Conservation (phyloP, 2,888 invertebrate genomes). For the Aphidius colemani region DNA sequence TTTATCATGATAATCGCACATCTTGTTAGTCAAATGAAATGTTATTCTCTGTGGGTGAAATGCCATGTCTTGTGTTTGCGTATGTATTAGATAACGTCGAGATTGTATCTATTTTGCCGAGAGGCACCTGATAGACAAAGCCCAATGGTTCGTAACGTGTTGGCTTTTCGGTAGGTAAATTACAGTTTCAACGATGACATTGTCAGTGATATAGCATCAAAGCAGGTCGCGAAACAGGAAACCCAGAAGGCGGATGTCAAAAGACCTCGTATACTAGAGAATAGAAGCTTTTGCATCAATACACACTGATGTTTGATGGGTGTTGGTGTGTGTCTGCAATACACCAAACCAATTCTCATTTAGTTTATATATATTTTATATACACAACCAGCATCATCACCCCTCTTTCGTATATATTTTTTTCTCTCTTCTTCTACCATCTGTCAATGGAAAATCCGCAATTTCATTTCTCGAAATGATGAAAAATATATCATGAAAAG, state of each 20-base stretch:
- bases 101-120: slow-evolving; percentile 15
- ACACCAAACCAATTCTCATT: no score
- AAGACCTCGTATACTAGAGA: slow-evolving; percentile 18
- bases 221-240: slow-evolving; percentile 14
- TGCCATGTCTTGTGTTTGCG: no score
- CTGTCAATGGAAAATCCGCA: slow-evolving; percentile 13
- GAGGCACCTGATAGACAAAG: background rate
- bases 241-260: slow-evolving; percentile 25
- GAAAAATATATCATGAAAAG: no score
- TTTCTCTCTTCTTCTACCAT: no score
- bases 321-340: no score
- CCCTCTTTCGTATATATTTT: no score
- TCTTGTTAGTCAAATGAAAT: no score
- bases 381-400: no score
- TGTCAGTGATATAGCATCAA: slow-evolving; percentile 6
- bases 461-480: slow-evolving; percentile 4
- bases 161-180: slow-evolving; percentile 19
- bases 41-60: slow-evolving; percentile 2
- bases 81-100: slow-evolving; percentile 1
- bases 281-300: no score
- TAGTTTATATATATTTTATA: no score
- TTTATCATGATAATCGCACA: no score
- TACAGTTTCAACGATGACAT: slow-evolving; percentile 20
- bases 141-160: slow-evolving; percentile 17
- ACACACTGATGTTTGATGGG: no score